Conservation (phyloP, 2,888 invertebrate species). For the Meiosimyza decipiens region DNA sequence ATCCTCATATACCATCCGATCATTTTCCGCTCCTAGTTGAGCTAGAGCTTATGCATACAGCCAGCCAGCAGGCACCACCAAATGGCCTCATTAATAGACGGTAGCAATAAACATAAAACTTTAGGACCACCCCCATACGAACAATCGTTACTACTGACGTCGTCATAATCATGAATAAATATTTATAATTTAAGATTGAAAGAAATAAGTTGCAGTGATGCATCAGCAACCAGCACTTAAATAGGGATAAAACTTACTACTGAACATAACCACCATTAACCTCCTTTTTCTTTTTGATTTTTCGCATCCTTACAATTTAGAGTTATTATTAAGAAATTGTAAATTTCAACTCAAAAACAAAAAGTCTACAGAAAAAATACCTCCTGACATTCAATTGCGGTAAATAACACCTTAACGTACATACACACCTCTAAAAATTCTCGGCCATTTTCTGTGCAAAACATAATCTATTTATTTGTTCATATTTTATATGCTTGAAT, state of each 20-base stretch:
- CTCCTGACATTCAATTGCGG: slow-evolving; percentile 15
- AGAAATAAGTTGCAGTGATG: slow-evolving; percentile 17
- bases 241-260: not conserved
- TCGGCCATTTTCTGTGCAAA: too few relatives aligned
- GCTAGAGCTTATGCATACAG: slow-evolving; percentile 86
- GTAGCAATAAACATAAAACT: slow-evolving; percentile 73
- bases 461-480: too few relatives aligned
- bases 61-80: slow-evolving; percentile 74
- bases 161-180: slow-evolving; percentile 47
- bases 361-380: slow-evolving; percentile 18
- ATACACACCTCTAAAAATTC: not conserved
- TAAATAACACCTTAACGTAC: not conserved
- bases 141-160: slow-evolving; percentile 46
- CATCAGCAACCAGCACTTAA: slow-evolving; percentile 1
- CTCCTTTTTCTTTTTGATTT: not conserved
- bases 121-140: slow-evolving; percentile 42
- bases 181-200: slow-evolving; percentile 28
- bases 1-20: slow-evolving; percentile 97
- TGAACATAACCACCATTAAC: not conserved
- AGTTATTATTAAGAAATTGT: slow-evolving; percentile 25
- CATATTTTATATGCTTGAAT: too few relatives aligned
- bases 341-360: slow-evolving; percentile 12
- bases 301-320: not conserved
- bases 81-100: slow-evolving; percentile 87
- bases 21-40: slow-evolving; percentile 93